Evolutionary conservation across 2,888 invertebrate genomes (phyloP), one percentile per base, ranked within the genome.

Genomic region (Drosophila atripex): DNA sequence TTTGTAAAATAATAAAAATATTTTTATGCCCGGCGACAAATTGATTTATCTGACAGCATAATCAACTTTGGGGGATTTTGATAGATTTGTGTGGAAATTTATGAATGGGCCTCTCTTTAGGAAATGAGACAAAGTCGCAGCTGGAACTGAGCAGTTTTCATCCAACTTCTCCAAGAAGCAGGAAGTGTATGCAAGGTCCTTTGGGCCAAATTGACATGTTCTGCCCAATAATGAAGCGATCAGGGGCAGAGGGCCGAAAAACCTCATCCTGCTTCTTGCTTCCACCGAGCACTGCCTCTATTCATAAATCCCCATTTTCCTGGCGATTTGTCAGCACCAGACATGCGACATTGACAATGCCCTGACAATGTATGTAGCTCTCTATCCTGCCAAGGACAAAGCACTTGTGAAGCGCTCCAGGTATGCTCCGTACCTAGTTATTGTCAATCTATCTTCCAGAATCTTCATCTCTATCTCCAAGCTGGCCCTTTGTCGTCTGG

Each of bases 221-320:
- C 70, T 71, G 59, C 70, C 53, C 63, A 72, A 87, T 88, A 86
- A 88, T 87, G 84, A 89, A 88, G 86, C 76, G 87, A 84, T 80
- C 88, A 86, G 76, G 73, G 77, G 63, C 72, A 68, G 63, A 21
- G 45, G 30, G 50, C 75, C 49, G 9, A 38, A 54, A 59, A 35
- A 57, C 69, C 76, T 58, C 80, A 77, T 60, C 60, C 83, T 73
- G 63, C 41, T 55, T 35, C 56, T 52, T 14, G 35, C 35, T 35
- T n/a, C 35, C 7, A n/a, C 35, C 38, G 49, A 41, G 47, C 39
- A 39, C 32, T 32, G 57, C 51, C 68, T 73, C 68, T 73, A 72
- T 72, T 72, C 66, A 66, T 55, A 53, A 55, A 55, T 72, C 66
- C 64, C 39, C 35, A 49, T 46, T 39, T 68, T 43, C 56, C 59